These are phyloP conservation scores for Rhyzopertha dominica DNA, from an alignment of 1,140 invertebrate genomes.

Conservation along the genomic window DNA sequence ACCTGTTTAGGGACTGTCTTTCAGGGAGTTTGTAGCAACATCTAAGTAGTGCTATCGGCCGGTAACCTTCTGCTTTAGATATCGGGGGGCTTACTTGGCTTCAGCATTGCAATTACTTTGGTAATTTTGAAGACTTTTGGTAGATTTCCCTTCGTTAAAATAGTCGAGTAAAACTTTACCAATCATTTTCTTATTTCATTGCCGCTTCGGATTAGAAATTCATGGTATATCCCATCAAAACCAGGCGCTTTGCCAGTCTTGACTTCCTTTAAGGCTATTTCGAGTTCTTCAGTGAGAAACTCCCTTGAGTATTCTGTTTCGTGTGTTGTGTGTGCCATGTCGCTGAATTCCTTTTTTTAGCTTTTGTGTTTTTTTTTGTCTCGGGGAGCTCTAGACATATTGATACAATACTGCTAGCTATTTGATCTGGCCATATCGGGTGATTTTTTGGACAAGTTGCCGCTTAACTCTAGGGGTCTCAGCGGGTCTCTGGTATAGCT, in stretches of 20 bases:
- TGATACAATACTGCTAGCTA: too few species aligned
- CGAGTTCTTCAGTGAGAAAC: too few species aligned
- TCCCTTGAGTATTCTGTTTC: too few species aligned
- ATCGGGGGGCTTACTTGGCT: slow-evolving; percentile 3
- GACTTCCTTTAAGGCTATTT: slow-evolving; percentile 3
- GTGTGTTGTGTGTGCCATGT: too few species aligned
- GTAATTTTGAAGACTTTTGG: background rate
- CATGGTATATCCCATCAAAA: slow-evolving; percentile 6
- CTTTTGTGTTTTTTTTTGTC: too few species aligned
- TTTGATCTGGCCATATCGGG: too few species aligned
- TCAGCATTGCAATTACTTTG: slow-evolving; percentile 12
- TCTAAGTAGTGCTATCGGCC: background rate
- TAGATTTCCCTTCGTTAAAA: slow-evolving; percentile 8
- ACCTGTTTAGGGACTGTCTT: slow-evolving; percentile 2
- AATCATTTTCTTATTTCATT: slow-evolving; percentile 2
- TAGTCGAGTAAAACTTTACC: slow-evolving; percentile 9
- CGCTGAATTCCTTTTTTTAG: too few species aligned
- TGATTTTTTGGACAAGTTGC: too few species aligned
- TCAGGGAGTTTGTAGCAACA: slow-evolving; percentile 4
- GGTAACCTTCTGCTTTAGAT: slow-evolving; percentile 8
- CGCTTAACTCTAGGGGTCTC: too few species aligned
- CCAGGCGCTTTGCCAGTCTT: slow-evolving; percentile 8
- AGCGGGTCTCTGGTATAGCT: too few species aligned
- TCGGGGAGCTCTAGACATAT: too few species aligned
- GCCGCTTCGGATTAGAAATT: slow-evolving; percentile 7